Percentiles rank a stretch among this genome's conserved stretches.
These are phyloP conservation scores for Laticauda colubrina DNA, from an alignment of 2,113 vertebrate species.

Conservation along the genomic window DNA sequence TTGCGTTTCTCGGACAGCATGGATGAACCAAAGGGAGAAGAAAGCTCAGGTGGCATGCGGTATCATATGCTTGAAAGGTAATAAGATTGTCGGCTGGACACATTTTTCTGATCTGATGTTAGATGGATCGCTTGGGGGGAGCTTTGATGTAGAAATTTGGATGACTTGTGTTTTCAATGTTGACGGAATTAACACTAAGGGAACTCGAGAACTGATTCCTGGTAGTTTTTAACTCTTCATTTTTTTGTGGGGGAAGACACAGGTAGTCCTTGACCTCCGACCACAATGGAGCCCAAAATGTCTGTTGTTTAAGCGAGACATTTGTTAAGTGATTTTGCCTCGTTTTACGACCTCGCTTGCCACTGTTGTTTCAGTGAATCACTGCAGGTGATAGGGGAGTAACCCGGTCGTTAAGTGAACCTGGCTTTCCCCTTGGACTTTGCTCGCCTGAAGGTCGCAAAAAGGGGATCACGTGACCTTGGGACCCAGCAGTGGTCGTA, in stretches of 20 bases:
- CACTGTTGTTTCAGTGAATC: background rate
- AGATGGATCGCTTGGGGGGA: background rate
- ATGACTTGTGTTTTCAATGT: background rate
- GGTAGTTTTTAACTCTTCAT: background rate
- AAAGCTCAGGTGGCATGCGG: conserved; percentile 61
- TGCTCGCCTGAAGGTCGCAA: background rate
- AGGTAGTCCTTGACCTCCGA: background rate
- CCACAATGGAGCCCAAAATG: background rate
- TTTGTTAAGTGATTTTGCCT: background rate
- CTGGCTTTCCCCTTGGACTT: background rate
- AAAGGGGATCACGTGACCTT: background rate
- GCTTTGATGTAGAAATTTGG: background rate
- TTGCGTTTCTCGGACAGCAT: conserved; percentile 45
- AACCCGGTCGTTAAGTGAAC: background rate
- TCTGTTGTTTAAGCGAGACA: too few species aligned
- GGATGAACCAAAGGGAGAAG: conserved; percentile 58
- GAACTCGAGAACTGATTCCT: background rate
- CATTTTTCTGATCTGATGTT: background rate
- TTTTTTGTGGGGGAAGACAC: background rate
- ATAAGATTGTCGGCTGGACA: background rate
- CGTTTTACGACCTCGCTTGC: background rate
- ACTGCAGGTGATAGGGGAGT: background rate
- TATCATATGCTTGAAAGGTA: conserved; percentile 76
- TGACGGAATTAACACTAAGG: background rate
- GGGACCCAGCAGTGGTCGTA: background rate